phyloP scores from a whole-genome alignment of 2,113 vertebrate genomes.

The Odocoileus virginianus region DNA sequence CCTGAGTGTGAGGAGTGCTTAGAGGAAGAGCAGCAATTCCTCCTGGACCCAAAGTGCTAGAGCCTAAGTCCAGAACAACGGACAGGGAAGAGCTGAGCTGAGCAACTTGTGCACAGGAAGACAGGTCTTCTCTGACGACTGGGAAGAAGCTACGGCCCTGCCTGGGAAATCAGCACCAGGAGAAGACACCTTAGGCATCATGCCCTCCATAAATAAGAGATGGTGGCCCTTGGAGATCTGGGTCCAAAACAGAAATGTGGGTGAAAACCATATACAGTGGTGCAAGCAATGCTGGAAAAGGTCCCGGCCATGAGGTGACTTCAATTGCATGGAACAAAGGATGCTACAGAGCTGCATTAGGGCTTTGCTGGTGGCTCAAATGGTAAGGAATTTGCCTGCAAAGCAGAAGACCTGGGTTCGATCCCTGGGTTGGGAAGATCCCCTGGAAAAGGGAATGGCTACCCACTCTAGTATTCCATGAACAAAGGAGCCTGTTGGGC shows the following conservation, averaged over 20 bases:
- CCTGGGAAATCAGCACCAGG: not conserved
- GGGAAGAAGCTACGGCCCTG: not conserved
- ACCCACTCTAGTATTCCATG: not conserved
- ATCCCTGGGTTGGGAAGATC: not conserved
- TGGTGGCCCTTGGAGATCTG: not conserved
- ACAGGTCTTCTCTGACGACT: not conserved
- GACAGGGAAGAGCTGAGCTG: not conserved
- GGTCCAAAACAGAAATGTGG: not conserved
- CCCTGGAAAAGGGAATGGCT: not conserved
- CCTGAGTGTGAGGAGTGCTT: not conserved
- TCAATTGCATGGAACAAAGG: not conserved
- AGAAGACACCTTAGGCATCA: not conserved
- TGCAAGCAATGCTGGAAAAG: not conserved
- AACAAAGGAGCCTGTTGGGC: not conserved
- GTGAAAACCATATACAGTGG: not conserved
- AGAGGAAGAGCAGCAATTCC: not conserved
- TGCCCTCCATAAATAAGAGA: not conserved
- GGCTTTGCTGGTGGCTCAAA: not conserved
- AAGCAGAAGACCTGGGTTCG: not conserved
- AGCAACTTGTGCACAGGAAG: not conserved
- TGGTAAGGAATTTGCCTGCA: not conserved
- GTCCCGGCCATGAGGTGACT: not conserved
- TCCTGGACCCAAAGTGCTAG: not conserved
- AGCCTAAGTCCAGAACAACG: not conserved
- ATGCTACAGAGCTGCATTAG: rapidly evolving